Conservation (phyloP, 2,888 invertebrate species). For the Matsumyia berberina region DNA sequence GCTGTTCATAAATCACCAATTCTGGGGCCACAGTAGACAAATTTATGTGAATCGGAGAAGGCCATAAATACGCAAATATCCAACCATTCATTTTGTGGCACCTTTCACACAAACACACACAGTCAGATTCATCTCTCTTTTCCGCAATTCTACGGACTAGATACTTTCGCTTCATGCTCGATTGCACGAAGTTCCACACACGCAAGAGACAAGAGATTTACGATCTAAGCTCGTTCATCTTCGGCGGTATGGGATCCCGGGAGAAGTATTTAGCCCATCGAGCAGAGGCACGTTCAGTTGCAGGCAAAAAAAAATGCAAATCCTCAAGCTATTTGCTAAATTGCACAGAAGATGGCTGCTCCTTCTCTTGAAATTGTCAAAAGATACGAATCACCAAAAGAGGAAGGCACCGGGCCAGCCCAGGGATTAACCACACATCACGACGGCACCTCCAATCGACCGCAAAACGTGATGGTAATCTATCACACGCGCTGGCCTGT, state of each 20-base stretch:
- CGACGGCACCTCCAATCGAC: slow-evolving; percentile 72
- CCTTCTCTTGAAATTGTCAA: slow-evolving; percentile 33
- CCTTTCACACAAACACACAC: slow-evolving; percentile 34
- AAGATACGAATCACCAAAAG: slow-evolving; percentile 53
- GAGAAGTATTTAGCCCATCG: slow-evolving; percentile 8
- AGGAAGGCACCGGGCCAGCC: slow-evolving; percentile 20
- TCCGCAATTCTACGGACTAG: slow-evolving; percentile 57
- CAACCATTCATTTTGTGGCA: slow-evolving; percentile 73
- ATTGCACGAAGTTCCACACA: slow-evolving; percentile 56
- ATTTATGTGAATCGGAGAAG: slow-evolving; percentile 73
- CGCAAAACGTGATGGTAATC: slow-evolving; percentile 73
- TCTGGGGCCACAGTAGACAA: slow-evolving; percentile 63
- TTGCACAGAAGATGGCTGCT: slow-evolving; percentile 43
- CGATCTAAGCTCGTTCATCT: slow-evolving; percentile 51
- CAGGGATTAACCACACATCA: slow-evolving; percentile 70
- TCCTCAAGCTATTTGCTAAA: slow-evolving; percentile 59
- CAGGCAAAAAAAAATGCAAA: slow-evolving; percentile 64
- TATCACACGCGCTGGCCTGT: slow-evolving; percentile 40
- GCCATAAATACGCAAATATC: slow-evolving; percentile 75
- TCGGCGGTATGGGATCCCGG: slow-evolving; percentile 10
- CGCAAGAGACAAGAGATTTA: slow-evolving; percentile 55
- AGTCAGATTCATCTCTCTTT: slow-evolving; percentile 58
- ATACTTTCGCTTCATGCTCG: slow-evolving; percentile 62
- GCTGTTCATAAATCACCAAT: slow-evolving; percentile 69
- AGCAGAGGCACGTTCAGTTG: slow-evolving; percentile 41